Evolutionary conservation across 2,888 invertebrate species (phyloP).

Genomic region (Lycophotia porphyrea): DNA sequence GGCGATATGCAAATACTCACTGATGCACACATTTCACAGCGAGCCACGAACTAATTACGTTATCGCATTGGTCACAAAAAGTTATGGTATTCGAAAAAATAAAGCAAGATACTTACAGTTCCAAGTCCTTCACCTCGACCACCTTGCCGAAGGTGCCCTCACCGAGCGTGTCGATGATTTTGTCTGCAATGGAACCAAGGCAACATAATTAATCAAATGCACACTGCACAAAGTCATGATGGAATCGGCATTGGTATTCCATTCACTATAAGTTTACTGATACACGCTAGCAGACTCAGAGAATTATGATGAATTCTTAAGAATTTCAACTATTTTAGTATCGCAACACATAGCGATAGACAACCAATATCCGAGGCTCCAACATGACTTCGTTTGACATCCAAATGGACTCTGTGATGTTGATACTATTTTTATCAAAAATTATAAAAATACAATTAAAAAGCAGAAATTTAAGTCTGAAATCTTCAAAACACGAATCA

Average conservation of each 20-base stretch:
- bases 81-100: constrained; percentile 5
- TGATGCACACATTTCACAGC: constrained; percentile 40
- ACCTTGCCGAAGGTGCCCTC: constrained; percentile 99
- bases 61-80: constrained; percentile 44
- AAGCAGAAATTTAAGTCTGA: constrained; percentile 64
- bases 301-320: constrained; percentile 56
- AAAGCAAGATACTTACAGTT: constrained; percentile 93
- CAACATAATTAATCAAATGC: constrained; percentile 78
- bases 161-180: constrained; percentile 99
- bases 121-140: constrained; percentile 99
- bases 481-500: constrained; percentile 71
- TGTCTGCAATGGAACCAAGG: constrained; percentile 96
- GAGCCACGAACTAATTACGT: constrained; percentile 30
- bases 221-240: constrained; percentile 80
- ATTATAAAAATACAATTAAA: constrained; percentile 63
- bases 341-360: constrained; percentile 52
- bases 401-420: constrained; percentile 58
- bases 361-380: constrained; percentile 75
- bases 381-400: constrained; percentile 76
- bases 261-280: constrained; percentile 57
- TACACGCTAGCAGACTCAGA: constrained; percentile 53
- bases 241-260: constrained; percentile 79
- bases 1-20: constrained; percentile 42
- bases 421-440: constrained; percentile 64
- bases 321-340: constrained; percentile 54